Conservation (phyloP, 2,888 invertebrate species). For the Octodonta nipae region DNA sequence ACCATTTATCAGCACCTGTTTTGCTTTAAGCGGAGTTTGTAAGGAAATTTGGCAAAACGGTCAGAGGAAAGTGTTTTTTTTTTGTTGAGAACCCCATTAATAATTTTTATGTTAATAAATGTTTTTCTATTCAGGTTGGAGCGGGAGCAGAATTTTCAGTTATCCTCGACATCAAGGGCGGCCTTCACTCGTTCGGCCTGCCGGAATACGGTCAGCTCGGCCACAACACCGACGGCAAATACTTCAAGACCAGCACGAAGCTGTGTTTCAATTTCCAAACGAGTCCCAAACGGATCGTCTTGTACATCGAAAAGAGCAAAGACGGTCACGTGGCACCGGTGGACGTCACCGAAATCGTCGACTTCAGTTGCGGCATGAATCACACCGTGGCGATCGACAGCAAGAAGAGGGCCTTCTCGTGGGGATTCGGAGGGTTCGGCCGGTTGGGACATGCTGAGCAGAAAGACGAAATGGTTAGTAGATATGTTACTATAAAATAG, state of each 20-base stretch:
- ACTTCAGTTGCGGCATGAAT: constrained; percentile 82
- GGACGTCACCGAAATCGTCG: constrained; percentile 74
- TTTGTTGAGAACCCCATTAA: too few relatives aligned
- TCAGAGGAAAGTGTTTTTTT: too few relatives aligned
- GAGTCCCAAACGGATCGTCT: constrained; percentile 67
- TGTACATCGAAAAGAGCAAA: constrained; percentile 78
- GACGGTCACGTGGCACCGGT: constrained; percentile 74
- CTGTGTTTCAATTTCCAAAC: constrained; percentile 76
- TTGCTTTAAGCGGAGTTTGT: too few relatives aligned
- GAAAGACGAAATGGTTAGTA: constrained; percentile 81
- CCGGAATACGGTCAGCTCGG: constrained; percentile 89
- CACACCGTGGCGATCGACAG: constrained; percentile 85
- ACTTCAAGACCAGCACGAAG: constrained; percentile 80
- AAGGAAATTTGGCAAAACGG: too few relatives aligned
- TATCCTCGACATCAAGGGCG: constrained; percentile 78
- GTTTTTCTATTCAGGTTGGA: constrained; percentile 36
- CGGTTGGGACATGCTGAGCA: constrained; percentile 85
- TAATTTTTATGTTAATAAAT: too few relatives aligned
- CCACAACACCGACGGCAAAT: constrained; percentile 90
- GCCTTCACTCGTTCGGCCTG: constrained; percentile 78
- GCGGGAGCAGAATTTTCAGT: constrained; percentile 89
- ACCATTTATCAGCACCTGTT: too few relatives aligned
- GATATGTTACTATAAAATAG: too few relatives aligned
- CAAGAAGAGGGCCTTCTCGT: constrained; percentile 77
- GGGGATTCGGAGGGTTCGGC: constrained; percentile 94